Evolutionary conservation across 2,113 vertebrate genomes (phyloP), one percentile per base, ranked within the genome.

Genomic region (Podarcis cretensis): DNA sequence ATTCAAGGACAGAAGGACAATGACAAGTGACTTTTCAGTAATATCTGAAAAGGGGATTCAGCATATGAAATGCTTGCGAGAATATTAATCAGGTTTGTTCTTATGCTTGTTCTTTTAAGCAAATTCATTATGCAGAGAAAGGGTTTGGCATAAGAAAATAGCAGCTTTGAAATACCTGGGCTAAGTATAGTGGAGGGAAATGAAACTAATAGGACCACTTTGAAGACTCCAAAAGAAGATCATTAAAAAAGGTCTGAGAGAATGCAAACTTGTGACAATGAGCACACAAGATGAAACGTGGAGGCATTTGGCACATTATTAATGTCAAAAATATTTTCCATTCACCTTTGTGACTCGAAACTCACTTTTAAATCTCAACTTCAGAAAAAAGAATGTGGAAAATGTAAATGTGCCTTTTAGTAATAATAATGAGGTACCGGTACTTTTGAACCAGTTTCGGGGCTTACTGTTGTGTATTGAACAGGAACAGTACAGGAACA

Each of bases 21-120:
- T 75, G 71, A 75, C 21, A 32, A 82, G 57, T 88, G 87, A 88
- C 87, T 77, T 75, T 79, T 79, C 66, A 88, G 83, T 83, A 88
- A 77, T 83, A 76, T 83, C 87, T 88, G 81, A 83, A 68, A 88
- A 83, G 81, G 48, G 48, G 37, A 83, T 76, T 88, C 81, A 68
- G 37, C 57, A 83, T 77, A 77, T 83, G 80, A 83, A 83, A 83
- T 73, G 66, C 69, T 35, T 77, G 59, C 81, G 77, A 83, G 81
- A 83, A 83, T 88, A 88, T 88, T 88, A 88, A 83, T 88, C 30
- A 77, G 30, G n/a, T 27, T 88, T 83, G 59, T 74, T 81, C 86
- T 81, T 63, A n/a, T 63, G 48, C 30, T 21, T 87, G 79, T 88
- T 82, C 79, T 66, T 88, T 88, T 68, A 83, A 88, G 71, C 37